Evolutionary conservation across 1,140 invertebrate genomes (phyloP), one percentile per base, ranked within the genome.

Genomic region (Chironomus striatipennis): DNA sequence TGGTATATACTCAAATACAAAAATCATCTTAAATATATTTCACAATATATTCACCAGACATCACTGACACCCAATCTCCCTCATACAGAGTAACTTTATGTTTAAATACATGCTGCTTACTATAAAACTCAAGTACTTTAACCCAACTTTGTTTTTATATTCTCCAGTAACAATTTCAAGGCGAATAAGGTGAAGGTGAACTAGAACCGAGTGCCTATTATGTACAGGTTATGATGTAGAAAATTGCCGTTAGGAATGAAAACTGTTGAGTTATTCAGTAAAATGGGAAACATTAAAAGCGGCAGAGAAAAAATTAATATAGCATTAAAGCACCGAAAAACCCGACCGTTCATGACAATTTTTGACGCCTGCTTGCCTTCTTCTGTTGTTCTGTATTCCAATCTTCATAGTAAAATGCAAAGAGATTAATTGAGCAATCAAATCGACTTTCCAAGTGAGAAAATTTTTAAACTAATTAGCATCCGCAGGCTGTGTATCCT

Each of bases 361-460:
- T n/a, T n/a, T 57, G 47, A 57, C 47, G 47, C 47, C n/a, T 15
- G 12, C 47, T 47, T 57, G 47, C 9, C 24, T 34, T 34, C 5
- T 34, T 34, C 5, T 34, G 1, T 2, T 34, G 1, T 2, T 57
- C 3, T 12, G 12, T n/a, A 57, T n/a, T 57, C 47, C 9, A 57
- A 15, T 57, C 47, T n/a, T 34, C 24, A 34, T 34, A 57, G n/a
- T 12, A 8, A 57, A 8, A n/a, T n/a, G 2, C 9, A 57, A 2
- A 4, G n/a, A 57, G 47, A 57, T 57, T 57, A 57, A 57, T 57
- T 57, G 47, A 57, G 47, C 47, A 57, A 57, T 57, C 47, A n/a
- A 57, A 57, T 57, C n/a, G n/a, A n/a, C 15, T 70, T 70, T 70
- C 65, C 65, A 70, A 70, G 9, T 20, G 65, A 70, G 65, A 70